Percentiles rank a stretch among this genome's conserved stretches.
phyloP scores from a whole-genome alignment of 2,797 vertebrate species.

The Pseudochromis fuscus region DNA sequence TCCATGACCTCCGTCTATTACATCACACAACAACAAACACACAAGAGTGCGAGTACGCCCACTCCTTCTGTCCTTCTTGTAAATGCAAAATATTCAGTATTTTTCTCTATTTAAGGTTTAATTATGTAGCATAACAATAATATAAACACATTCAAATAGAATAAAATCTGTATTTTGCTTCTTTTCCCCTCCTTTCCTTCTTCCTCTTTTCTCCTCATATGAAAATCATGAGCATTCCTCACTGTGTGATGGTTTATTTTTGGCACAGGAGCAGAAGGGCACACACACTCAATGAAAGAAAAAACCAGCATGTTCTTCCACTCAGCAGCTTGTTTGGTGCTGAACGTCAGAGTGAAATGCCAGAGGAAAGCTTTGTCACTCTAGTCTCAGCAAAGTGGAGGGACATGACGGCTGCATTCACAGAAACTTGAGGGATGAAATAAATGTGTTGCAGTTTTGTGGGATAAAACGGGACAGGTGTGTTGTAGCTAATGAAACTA shows the following conservation, averaged over 20 bases:
- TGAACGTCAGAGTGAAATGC: conserved; percentile 51
- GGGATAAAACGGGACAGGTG: conserved; percentile 27
- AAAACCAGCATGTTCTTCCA: conserved; percentile 29
- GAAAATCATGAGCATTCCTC: conserved; percentile 50
- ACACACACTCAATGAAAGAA: conserved; percentile 33
- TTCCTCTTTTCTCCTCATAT: conserved; percentile 44
- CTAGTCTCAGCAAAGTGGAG: conserved; percentile 40
- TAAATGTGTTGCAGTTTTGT: not conserved
- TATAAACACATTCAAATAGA: not conserved
- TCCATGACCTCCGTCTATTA: conserved; percentile 42
- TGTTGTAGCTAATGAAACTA: conserved; percentile 22
- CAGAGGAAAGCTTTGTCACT: conserved; percentile 59
- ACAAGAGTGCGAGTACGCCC: conserved; percentile 10
- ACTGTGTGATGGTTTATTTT: conserved; percentile 58
- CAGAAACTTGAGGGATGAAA: conserved; percentile 26
- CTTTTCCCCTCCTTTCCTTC: not conserved
- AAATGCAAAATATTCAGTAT: not conserved
- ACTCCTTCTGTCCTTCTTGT: not conserved
- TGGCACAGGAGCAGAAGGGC: conserved; percentile 56
- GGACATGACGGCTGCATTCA: conserved; percentile 43
- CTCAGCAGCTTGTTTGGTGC: conserved; percentile 48
- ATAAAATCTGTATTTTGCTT: conserved; percentile 8
- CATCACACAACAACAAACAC: conserved; percentile 41
- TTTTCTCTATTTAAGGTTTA: not conserved
- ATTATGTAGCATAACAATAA: not conserved